Percentiles rank a stretch among this genome's conserved stretches.
These are phyloP conservation scores for Campoplex capitator DNA, from an alignment of 2,888 invertebrate species.

Conservation along the genomic window DNA sequence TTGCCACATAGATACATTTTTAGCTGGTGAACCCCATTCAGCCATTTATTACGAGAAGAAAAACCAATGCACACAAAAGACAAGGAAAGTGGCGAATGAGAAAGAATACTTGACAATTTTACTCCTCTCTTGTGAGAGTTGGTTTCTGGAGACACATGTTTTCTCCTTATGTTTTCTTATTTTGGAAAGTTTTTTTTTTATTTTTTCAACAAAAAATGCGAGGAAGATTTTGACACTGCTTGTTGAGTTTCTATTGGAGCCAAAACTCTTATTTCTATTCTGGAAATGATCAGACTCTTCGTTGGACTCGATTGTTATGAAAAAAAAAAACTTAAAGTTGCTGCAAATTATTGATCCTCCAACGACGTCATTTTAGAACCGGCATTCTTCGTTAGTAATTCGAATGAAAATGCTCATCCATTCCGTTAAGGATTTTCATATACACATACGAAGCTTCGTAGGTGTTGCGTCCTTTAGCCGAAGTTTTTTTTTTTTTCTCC, in stretches of 20 bases:
- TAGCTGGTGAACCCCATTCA: conserved; percentile 20
- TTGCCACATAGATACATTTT: conserved; percentile 11
- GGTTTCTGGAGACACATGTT: background rate
- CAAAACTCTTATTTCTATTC: background rate
- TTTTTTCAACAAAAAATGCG: background rate
- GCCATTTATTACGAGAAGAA: conserved; percentile 41
- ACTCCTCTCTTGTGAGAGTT: background rate
- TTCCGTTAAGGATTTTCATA: no score
- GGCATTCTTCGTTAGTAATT: no score
- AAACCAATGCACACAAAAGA: background rate
- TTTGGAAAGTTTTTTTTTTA: background rate
- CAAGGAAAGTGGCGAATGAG: background rate
- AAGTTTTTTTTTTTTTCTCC: conserved; percentile 1
- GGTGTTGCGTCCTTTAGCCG: background rate
- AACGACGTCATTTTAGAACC: no score
- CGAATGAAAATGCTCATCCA: no score
- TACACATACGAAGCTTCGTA: background rate
- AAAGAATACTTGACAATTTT: background rate
- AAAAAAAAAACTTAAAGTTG: no score
- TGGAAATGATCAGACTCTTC: no score
- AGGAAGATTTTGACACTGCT: no score
- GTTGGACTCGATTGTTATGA: no score
- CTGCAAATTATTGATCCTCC: no score
- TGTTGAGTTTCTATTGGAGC: background rate
- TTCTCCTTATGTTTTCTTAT: background rate